These are phyloP conservation scores for Hyles euphorbiae DNA, from an alignment of 1,140 invertebrate genomes.

Conservation along the genomic window DNA sequence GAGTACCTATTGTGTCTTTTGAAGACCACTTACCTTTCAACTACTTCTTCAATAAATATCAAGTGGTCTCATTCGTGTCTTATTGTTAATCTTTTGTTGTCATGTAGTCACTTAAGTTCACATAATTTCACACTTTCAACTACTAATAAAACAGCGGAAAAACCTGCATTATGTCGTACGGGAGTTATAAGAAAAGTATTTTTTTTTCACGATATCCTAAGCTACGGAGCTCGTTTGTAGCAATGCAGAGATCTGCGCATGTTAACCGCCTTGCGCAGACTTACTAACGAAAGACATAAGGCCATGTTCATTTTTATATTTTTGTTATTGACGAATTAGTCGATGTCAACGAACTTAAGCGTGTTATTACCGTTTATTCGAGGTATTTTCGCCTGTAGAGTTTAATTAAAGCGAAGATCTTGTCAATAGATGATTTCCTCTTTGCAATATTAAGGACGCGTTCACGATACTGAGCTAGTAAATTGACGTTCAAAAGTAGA, in stretches of 20 bases:
- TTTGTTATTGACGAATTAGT: slow-evolving; percentile 63
- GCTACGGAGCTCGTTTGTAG: slow-evolving; percentile 62
- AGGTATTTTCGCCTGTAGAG: too few relatives aligned
- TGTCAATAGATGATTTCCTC: too few relatives aligned
- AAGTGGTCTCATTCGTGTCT: slow-evolving; percentile 15
- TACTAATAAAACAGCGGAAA: slow-evolving; percentile 19
- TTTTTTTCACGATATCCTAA: slow-evolving; percentile 37
- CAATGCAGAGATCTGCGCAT: slow-evolving; percentile 71
- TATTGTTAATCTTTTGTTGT: slow-evolving; percentile 7
- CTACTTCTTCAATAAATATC: slow-evolving; percentile 16
- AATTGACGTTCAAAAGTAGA: slow-evolving; percentile 1
- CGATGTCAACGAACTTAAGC: slow-evolving; percentile 52
- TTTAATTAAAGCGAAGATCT: too few relatives aligned
- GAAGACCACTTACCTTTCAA: slow-evolving; percentile 14
- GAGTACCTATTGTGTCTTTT: not conserved
- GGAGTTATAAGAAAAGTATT: slow-evolving; percentile 40
- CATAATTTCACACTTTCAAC: slow-evolving; percentile 10
- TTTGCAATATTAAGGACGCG: not conserved
- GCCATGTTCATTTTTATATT: slow-evolving; percentile 52
- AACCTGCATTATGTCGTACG: slow-evolving; percentile 34
- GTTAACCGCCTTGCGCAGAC: slow-evolving; percentile 58
- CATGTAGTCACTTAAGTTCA: not conserved
- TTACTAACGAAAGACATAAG: slow-evolving; percentile 30
- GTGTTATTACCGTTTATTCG: not conserved
- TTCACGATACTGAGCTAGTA: slow-evolving; percentile 3